Conservation (phyloP, 2,888 invertebrate species). For the Apantesis nais region DNA sequence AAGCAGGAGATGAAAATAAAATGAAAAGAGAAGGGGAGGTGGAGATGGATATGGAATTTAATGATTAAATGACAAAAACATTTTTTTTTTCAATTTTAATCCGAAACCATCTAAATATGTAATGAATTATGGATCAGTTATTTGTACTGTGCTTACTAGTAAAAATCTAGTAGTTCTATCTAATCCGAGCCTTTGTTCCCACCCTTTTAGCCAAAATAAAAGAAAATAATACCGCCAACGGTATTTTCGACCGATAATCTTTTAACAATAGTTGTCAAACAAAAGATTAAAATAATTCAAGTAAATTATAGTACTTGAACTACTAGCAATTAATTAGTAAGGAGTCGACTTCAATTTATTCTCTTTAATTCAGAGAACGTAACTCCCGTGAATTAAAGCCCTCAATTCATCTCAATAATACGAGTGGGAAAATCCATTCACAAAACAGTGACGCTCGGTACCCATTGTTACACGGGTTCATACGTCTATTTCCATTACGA, state of each 20-base stretch:
- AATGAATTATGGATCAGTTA: too few species aligned
- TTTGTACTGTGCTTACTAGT: too few species aligned
- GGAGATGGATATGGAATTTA: too few species aligned
- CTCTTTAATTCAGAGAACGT: constrained; percentile 10
- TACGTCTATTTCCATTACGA: constrained; percentile 7
- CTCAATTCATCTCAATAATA: constrained; percentile 14
- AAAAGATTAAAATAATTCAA: not conserved
- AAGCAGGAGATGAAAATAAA: too few species aligned
- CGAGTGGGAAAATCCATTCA: constrained; percentile 16
- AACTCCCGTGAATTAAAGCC: not conserved
- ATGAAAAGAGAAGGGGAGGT: too few species aligned
- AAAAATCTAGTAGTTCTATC: not conserved
- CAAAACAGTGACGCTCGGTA: constrained; percentile 9
- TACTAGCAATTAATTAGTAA: not conserved
- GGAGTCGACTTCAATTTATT: constrained; percentile 6
- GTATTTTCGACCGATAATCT: not conserved
- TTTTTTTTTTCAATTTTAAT: too few species aligned
- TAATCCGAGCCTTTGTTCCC: not conserved
- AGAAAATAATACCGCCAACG: not conserved
- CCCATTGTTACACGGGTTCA: constrained; percentile 17
- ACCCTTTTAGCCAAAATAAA: not conserved
- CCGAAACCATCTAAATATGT: too few species aligned
- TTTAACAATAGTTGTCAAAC: too few species aligned
- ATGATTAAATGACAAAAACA: too few species aligned
- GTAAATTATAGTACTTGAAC: not conserved